These are phyloP conservation scores for Takifugu rubripes DNA, from an alignment of 2,797 vertebrate species.

Conservation along the genomic window DNA sequence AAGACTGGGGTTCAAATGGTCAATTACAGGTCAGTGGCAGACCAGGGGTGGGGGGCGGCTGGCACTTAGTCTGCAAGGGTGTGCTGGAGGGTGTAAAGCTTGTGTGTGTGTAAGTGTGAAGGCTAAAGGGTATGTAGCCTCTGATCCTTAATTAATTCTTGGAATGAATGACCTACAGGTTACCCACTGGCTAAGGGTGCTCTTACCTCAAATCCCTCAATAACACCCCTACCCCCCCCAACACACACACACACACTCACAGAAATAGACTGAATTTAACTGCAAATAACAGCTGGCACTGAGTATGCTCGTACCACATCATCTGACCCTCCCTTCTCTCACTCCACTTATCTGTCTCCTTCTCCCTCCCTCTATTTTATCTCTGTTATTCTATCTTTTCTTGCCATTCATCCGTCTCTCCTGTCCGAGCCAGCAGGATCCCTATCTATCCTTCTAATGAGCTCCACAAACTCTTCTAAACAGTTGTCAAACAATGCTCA, in stretches of 20 bases:
- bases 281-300: constrained; percentile 14
- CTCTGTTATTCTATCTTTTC: constrained; percentile 55
- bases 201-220: constrained; percentile 1
- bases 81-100: constrained; percentile 44
- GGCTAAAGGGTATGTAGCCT: constrained; percentile 58
- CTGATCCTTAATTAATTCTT: constrained; percentile 77
- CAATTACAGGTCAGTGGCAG: constrained; percentile 89
- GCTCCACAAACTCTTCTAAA: constrained; percentile 85
- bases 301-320: constrained; percentile 26
- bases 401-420: constrained; percentile 55
- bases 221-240: constrained; percentile 5
- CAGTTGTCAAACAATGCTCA: constrained; percentile 89
- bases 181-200: constrained; percentile 31
- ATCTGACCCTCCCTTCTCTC: constrained; percentile 20
- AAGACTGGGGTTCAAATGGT: constrained; percentile 89
- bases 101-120: constrained; percentile 33
- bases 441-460: constrained; percentile 88
- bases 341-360: constrained; percentile 30
- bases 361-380: constrained; percentile 23
- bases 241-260: constrained; percentile 13
- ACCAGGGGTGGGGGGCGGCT: constrained; percentile 13
- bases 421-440: constrained; percentile 63
- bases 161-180: constrained; percentile 70
- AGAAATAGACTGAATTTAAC: constrained; percentile 12
- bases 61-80: constrained; percentile 20